Evolutionary conservation across 2,888 invertebrate species (phyloP).

Genomic region (Quadroppia sp.): DNA sequence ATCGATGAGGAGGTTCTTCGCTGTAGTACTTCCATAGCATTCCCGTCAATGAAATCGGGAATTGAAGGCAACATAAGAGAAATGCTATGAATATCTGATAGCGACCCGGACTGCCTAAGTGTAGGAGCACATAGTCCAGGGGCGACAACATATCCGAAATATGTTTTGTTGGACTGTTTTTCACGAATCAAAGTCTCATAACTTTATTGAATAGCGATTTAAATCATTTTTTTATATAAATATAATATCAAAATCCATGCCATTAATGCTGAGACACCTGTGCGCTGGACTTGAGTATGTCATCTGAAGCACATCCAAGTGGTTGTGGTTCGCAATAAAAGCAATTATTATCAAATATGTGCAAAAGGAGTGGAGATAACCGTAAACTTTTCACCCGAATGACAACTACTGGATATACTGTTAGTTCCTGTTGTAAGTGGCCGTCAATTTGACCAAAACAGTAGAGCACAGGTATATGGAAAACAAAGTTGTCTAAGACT

Average conservation of each 20-base stretch:
- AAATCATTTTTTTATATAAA: no score
- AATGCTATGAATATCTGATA: slow-evolving; percentile 47
- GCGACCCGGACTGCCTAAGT: slow-evolving; percentile 46
- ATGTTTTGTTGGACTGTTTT: no score
- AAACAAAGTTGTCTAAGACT: background rate
- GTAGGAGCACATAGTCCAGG: slow-evolving; percentile 45
- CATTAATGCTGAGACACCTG: no score
- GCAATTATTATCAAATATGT: background rate
- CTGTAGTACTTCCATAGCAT: slow-evolving; percentile 45
- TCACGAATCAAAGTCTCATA: no score
- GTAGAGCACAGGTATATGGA: background rate
- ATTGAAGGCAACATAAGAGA: slow-evolving; percentile 47
- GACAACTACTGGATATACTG: background rate
- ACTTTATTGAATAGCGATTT: no score
- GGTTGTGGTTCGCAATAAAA: no score
- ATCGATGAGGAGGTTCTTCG: slow-evolving; percentile 46
- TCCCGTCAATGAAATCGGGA: slow-evolving; percentile 46
- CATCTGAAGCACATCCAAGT: no score
- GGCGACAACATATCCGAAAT: slow-evolving; percentile 45
- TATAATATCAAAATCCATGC: no score
- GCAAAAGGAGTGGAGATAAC: background rate
- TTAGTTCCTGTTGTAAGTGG: background rate
- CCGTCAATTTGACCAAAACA: slow-evolving; percentile 18
- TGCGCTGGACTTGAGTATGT: no score
- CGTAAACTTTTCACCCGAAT: slow-evolving; percentile 9